These are phyloP conservation scores for Ianthella basta DNA, from an alignment of 37 sponge, comb jelly and placozoan species.

Conservation along the genomic window DNA sequence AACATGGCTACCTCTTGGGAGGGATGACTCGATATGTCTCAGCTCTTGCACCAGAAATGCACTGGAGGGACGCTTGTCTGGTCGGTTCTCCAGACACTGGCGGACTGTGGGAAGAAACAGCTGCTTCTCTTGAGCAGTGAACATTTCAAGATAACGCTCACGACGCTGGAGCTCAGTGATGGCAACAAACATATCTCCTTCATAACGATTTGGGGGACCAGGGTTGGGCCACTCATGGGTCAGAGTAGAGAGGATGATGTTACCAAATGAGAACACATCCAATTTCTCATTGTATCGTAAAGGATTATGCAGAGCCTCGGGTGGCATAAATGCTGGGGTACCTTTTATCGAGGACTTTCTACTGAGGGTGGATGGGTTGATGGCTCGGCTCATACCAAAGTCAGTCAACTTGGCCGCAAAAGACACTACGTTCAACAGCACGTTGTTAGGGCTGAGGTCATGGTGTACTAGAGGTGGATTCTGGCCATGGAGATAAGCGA, in stretches of 20 bases:
- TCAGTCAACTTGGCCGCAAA: not conserved
- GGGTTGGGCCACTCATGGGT: slow-evolving; percentile 3
- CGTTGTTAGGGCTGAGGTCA: slow-evolving; percentile 2
- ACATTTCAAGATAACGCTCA: not conserved
- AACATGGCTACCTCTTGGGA: too few relatives aligned
- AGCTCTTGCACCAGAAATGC: not conserved
- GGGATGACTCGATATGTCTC: not conserved
- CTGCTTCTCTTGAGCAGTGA: not conserved
- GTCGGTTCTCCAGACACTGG: not conserved
- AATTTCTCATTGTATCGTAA: not conserved
- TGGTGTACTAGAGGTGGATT: not conserved
- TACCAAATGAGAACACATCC: not conserved
- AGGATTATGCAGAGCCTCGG: not conserved
- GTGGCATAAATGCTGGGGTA: not conserved
- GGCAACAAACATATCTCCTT: not conserved
- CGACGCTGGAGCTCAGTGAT: not conserved
- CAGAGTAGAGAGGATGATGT: not conserved
- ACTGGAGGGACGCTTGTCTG: not conserved
- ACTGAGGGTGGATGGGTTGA: not conserved
- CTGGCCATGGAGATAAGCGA: not conserved
- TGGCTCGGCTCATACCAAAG: not conserved
- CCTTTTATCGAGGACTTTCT: not conserved
- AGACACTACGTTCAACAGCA: not conserved
- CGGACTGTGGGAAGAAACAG: not conserved
- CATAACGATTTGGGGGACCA: not conserved